Base-by-base conservation (phyloP, 2,113 vertebrate species). In the Thamnaconus septentrionalis region DNA sequence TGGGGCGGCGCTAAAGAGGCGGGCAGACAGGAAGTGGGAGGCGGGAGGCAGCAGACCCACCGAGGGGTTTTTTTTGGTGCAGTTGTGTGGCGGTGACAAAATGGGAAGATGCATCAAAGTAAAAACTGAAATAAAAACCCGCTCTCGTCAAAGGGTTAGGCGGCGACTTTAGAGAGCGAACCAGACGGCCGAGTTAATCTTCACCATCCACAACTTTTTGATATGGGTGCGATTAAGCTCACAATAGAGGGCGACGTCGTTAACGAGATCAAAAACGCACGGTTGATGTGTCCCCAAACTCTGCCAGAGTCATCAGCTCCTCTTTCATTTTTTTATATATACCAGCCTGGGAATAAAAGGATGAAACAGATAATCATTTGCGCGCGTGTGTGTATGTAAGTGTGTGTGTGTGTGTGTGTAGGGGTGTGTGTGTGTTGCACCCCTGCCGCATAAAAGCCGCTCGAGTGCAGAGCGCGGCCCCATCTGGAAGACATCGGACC, bases 401-500 rank as follows among this genome's bases (percentile, higher is more conserved):
- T n/a, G 50, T 12, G n/a, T 12, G 7, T 31, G 61, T n/a, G 60
- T 47, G 50, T 44, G 59, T 40, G 65, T 11, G 50, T 53, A n/a
- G 48, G 53, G 50, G 3, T 10, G 41, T 49, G 49, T 45, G 39
- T 5, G 53, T 5, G 4, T 11, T 47, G 49, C 0, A 54, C 11
- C 48, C 45, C 40, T 50, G 44, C 93, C 94, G 93, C 94, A 96
- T 96, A 94, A 98, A 89, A 98, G 96, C 93, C 84, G 94, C 94
- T 97, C 92, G 93, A 97, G 94, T 97, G 96, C 95, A 93, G 94
- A 95, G 94, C 97, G 95, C 94, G 94, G 94, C 92, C 94, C 95
- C 96, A 98, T 98, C 97, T 98, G 96, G 95, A 97, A 96, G 95
- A 95, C 95, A 96, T 96, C 94, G 94, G 95, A 92, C 94, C 95